Evolutionary conservation across 2,113 vertebrate species (phyloP).

Genomic region (Vimba vimba): DNA sequence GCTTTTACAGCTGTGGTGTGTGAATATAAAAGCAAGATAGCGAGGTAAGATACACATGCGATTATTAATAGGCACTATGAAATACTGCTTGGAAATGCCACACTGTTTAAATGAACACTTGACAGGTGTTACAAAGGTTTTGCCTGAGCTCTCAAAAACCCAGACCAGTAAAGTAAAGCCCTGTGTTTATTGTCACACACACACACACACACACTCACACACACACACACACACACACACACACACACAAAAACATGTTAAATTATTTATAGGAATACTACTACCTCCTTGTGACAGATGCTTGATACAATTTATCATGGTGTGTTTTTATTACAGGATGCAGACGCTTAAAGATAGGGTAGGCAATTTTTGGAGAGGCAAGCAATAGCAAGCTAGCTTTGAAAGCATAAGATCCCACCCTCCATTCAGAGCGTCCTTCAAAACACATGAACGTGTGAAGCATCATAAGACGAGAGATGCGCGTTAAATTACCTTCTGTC

Average conservation of each 20-base stretch:
- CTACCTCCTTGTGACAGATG: neutral
- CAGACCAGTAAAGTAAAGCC: neutral
- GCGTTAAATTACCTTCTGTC: too few relatives aligned
- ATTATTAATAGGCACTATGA: conserved; percentile 2
- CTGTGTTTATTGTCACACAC: neutral
- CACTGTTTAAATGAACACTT: neutral
- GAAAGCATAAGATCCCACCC: too few relatives aligned
- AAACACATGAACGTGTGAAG: too few relatives aligned
- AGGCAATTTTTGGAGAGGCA: too few relatives aligned
- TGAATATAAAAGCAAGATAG: neutral
- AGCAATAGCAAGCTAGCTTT: too few relatives aligned
- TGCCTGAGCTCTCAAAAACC: neutral
- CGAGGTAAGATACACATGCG: neutral
- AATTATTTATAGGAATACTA: neutral
- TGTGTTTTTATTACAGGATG: neutral
- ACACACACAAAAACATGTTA: too few relatives aligned
- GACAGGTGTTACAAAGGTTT: neutral
- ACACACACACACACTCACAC: too few relatives aligned
- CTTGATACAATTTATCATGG: neutral
- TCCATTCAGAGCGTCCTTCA: too few relatives aligned
- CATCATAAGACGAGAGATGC: too few relatives aligned
- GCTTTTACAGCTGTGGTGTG: conserved; percentile 24
- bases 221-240: neutral
- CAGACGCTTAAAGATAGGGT: neutral
- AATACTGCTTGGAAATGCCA: neutral